phyloP scores from a whole-genome alignment of 2,113 vertebrate species.

The Ptilorrhoa leucosticta region DNA sequence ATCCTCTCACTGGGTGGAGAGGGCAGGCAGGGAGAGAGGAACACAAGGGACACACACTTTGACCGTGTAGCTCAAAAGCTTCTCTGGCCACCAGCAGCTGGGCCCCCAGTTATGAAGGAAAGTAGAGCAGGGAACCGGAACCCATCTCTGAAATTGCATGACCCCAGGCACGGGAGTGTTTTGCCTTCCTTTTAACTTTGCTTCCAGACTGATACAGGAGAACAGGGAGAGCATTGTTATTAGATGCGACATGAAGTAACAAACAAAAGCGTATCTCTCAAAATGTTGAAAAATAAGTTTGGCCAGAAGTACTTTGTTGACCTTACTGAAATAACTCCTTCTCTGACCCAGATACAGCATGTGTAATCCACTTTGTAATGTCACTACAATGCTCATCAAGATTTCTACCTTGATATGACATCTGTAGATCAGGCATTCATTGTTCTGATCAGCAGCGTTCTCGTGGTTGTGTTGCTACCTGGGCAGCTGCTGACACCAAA shows the following conservation, averaged over 20 bases:
- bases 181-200: slow-evolving; percentile 1
- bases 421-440: slow-evolving; percentile 62
- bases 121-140: neutral
- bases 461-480: slow-evolving; percentile 59
- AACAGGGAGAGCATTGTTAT: neutral
- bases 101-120: neutral
- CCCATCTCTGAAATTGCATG: neutral
- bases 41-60: neutral
- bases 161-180: neutral
- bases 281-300: slow-evolving; percentile 60
- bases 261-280: slow-evolving; percentile 31
- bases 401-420: slow-evolving; percentile 66
- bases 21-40: neutral
- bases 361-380: slow-evolving; percentile 70
- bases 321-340: slow-evolving; percentile 64
- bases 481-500: slow-evolving; percentile 65
- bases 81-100: neutral
- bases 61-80: neutral
- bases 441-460: slow-evolving; percentile 68
- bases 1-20: neutral
- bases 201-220: neutral
- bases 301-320: slow-evolving; percentile 55
- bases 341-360: slow-evolving; percentile 72
- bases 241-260: slow-evolving; percentile 10
- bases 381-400: slow-evolving; percentile 68